phyloP scores from a whole-genome alignment of 1,140 invertebrate genomes.

The Gonioctena quinquepunctata region DNA sequence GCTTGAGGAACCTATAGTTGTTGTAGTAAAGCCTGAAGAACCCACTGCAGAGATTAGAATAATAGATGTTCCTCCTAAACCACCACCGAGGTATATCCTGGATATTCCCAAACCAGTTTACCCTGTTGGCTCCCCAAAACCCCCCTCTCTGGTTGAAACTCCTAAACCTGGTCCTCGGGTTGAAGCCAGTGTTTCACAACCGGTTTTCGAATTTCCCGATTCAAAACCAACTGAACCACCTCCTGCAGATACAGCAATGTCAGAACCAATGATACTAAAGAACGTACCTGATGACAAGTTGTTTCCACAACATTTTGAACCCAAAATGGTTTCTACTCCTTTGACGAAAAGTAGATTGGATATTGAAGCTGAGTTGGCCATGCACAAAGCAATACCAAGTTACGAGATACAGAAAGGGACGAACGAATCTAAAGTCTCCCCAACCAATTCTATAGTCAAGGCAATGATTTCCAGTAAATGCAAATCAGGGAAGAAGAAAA shows the following conservation, averaged over 20 bases:
- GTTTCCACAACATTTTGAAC: conserved; percentile 37
- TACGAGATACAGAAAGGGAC: conserved; percentile 37
- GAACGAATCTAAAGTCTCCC: conserved; percentile 48
- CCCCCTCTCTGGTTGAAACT: background rate
- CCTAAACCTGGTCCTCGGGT: background rate
- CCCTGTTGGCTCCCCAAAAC: conserved; percentile 43
- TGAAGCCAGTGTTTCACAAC: background rate
- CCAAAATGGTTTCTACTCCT: conserved; percentile 41
- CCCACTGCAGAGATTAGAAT: conserved; percentile 14
- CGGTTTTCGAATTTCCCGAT: conserved; percentile 37
- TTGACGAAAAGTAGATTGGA: conserved; percentile 32
- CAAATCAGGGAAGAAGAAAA: conserved; percentile 68
- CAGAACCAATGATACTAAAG: background rate
- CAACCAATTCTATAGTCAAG: conserved; percentile 52
- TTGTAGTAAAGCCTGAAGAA: background rate
- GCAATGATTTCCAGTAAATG: conserved; percentile 54
- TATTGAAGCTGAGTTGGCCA: conserved; percentile 30
- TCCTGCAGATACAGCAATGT: background rate
- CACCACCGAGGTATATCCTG: conserved; percentile 51
- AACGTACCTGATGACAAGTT: background rate
- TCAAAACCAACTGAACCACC: conserved; percentile 9
- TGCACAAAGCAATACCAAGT: conserved; percentile 34
- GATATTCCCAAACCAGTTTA: conserved; percentile 45
- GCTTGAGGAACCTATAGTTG: too few relatives aligned
- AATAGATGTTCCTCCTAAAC: conserved; percentile 54